Percentiles rank a stretch among this genome's conserved stretches.
These are phyloP conservation scores for Plecotus auritus DNA, from an alignment of 2,113 vertebrate genomes.

Conservation along the genomic window DNA sequence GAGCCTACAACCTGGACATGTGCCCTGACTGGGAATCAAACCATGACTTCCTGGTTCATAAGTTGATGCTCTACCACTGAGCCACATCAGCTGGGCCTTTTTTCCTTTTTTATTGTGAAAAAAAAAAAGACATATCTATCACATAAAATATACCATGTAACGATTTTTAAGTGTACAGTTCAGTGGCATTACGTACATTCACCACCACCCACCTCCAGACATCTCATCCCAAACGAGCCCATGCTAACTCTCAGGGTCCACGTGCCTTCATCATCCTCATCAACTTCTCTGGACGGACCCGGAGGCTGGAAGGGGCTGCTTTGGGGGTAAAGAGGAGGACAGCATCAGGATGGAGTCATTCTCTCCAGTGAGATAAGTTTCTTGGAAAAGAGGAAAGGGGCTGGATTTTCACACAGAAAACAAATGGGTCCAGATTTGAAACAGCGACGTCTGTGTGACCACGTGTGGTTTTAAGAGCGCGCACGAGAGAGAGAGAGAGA, in stretches of 20 bases:
- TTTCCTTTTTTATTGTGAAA: neutral
- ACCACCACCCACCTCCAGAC: neutral
- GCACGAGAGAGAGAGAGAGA: neutral
- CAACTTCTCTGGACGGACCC: neutral
- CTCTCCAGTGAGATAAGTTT: neutral
- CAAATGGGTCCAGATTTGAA: neutral
- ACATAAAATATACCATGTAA: neutral
- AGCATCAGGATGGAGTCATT: neutral
- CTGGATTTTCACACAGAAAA: neutral
- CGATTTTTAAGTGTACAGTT: neutral
- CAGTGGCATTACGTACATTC: neutral
- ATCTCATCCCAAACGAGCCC: neutral
- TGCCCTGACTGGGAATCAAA: too few relatives aligned
- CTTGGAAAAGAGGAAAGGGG: neutral
- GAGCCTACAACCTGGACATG: too few relatives aligned
- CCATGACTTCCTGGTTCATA: too few relatives aligned
- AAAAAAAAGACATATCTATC: neutral
- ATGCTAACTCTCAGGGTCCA: neutral
- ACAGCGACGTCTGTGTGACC: neutral
- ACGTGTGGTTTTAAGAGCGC: neutral
- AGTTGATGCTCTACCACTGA: too few relatives aligned
- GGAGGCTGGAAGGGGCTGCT: neutral
- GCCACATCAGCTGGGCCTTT: neutral
- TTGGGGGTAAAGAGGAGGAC: rapidly evolving
- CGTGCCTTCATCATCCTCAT: neutral